phyloP scores from a whole-genome alignment of 2,888 invertebrate genomes.

The Hedychridium roseum region DNA sequence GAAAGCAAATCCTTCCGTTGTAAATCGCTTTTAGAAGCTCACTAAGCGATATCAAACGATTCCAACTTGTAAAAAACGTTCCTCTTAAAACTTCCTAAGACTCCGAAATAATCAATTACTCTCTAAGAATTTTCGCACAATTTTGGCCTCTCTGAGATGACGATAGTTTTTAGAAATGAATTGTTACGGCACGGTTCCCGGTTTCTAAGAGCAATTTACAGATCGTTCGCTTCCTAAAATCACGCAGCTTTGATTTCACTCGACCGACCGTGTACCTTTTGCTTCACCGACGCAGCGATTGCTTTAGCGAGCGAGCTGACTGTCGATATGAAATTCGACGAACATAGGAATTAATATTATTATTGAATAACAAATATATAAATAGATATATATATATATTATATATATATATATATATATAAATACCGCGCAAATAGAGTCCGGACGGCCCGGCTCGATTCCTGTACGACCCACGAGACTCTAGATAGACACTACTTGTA shows the following conservation, averaged over 20 bases:
- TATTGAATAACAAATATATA: slow-evolving; percentile 37
- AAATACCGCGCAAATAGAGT: slow-evolving; percentile 51
- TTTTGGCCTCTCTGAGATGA: too few species aligned
- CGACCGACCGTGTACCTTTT: neutral
- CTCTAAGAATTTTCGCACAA: too few species aligned
- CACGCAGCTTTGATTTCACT: neutral
- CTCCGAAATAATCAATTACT: too few species aligned
- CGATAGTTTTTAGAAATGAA: too few species aligned
- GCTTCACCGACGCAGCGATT: slow-evolving; percentile 29
- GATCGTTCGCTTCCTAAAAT: too few species aligned
- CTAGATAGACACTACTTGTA: slow-evolving; percentile 46
- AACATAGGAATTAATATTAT: slow-evolving; percentile 36
- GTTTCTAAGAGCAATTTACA: too few species aligned
- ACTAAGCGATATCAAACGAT: too few species aligned
- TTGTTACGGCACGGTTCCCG: too few species aligned
- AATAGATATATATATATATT: slow-evolving; percentile 9
- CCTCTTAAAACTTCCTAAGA: too few species aligned
- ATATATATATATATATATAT: slow-evolving; percentile 15
- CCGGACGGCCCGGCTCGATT: slow-evolving; percentile 43
- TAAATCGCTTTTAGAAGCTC: too few species aligned
- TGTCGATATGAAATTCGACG: slow-evolving; percentile 35
- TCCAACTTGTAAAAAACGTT: too few species aligned
- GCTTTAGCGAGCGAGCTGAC: slow-evolving; percentile 34
- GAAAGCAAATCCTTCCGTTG: too few species aligned
- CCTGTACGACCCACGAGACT: slow-evolving; percentile 16